Conservation (phyloP, 2,113 vertebrate genomes). For the Oostethus manadensis region DNA sequence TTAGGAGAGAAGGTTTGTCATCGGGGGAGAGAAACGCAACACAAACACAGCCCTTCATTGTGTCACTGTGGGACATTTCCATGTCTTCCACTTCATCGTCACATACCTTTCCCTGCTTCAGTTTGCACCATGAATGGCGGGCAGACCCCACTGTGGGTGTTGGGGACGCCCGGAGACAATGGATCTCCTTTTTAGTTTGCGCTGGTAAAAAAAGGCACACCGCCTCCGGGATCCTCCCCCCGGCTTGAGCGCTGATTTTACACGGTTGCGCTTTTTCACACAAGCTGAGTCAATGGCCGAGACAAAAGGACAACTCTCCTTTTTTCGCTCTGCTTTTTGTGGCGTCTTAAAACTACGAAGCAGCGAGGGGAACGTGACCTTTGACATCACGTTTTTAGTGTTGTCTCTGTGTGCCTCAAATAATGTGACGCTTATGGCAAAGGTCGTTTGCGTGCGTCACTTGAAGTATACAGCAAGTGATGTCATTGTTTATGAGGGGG, state of each 20-base stretch:
- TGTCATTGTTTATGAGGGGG: slow-evolving; percentile 48
- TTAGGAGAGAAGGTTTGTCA: slow-evolving; percentile 12
- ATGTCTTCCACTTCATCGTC: slow-evolving; percentile 53
- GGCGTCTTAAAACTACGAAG: slow-evolving; percentile 61
- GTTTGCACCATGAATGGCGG: slow-evolving; percentile 53
- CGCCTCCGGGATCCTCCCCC: slow-evolving; percentile 63
- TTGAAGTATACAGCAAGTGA: slow-evolving; percentile 53
- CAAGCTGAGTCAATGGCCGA: slow-evolving; percentile 59
- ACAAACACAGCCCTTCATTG: slow-evolving; percentile 30
- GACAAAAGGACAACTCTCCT: slow-evolving; percentile 66
- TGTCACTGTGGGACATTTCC: slow-evolving; percentile 35
- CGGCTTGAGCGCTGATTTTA: slow-evolving; percentile 73
- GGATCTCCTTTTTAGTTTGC: slow-evolving; percentile 61
- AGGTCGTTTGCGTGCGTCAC: slow-evolving; percentile 55
- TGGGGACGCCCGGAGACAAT: slow-evolving; percentile 67
- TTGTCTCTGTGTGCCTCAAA: slow-evolving; percentile 38
- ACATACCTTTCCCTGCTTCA: slow-evolving; percentile 62
- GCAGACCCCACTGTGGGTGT: slow-evolving; percentile 56
- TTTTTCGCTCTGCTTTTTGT: slow-evolving; percentile 38
- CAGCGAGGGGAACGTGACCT: slow-evolving; percentile 62
- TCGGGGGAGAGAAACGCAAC: slow-evolving; percentile 3
- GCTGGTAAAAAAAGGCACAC: slow-evolving; percentile 56
- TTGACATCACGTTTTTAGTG: slow-evolving; percentile 64
- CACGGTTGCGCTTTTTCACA: slow-evolving; percentile 75
- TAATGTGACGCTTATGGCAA: slow-evolving; percentile 55